Percentiles rank a stretch among this genome's conserved stretches.
These are phyloP conservation scores for Tor tambroides DNA, from an alignment of 2,113 vertebrate genomes.

Conservation along the genomic window DNA sequence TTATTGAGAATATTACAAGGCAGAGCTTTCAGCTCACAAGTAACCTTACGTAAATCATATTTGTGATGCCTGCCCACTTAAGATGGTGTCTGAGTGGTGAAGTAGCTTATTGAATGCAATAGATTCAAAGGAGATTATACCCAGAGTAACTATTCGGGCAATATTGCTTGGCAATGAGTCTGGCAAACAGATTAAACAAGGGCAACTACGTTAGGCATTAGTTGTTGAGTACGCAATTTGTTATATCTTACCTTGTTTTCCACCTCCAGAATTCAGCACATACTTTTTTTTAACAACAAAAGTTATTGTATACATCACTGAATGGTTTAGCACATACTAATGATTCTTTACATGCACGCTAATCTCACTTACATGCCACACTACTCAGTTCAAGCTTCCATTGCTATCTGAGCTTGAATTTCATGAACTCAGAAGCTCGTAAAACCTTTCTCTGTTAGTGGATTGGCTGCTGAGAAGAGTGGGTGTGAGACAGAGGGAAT, in stretches of 20 bases:
- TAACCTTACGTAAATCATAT: constrained; percentile 17
- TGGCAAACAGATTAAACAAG: background rate
- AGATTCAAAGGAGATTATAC: constrained; percentile 35
- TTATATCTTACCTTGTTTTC: background rate
- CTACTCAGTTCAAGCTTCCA: constrained; percentile 29
- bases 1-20: constrained; percentile 30
- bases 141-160: background rate
- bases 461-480: constrained; percentile 19
- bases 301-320: background rate
- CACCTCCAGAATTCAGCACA: background rate
- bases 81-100: background rate
- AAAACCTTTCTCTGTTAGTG: background rate
- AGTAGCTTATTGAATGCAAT: background rate
- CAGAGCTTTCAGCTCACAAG: constrained; percentile 22
- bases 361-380: constrained; percentile 31
- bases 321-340: background rate
- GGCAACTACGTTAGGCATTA: background rate
- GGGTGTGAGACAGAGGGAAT: background rate
- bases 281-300: background rate
- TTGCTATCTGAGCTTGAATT: constrained; percentile 57
- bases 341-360: background rate
- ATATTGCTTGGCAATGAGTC: constrained; percentile 6
- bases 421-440: constrained; percentile 40
- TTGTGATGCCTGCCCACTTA: constrained; percentile 20
- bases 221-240: background rate